Evolutionary conservation across 1,140 invertebrate species (phyloP).

Genomic region (Lasioglossum albipes): DNA sequence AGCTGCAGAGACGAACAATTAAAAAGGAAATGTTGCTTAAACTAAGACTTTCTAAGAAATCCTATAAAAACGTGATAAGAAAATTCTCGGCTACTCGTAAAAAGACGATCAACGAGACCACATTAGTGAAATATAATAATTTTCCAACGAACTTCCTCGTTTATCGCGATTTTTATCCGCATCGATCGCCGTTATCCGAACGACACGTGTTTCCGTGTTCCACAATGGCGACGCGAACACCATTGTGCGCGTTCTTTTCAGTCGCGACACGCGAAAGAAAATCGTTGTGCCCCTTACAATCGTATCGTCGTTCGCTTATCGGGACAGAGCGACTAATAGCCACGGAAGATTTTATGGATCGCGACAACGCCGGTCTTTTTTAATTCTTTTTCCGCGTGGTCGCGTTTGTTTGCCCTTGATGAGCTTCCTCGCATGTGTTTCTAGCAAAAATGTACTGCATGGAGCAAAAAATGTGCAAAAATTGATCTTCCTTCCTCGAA

Average conservation of each 20-base stretch:
- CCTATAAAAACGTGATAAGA: not conserved
- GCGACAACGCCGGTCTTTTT: too few relatives aligned
- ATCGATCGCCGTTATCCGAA: not conserved
- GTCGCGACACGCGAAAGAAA: not conserved
- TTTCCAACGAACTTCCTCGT: not conserved
- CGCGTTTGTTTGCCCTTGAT: too few relatives aligned
- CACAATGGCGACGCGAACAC: not conserved
- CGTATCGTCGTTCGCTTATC: not conserved
- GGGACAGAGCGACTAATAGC: not conserved
- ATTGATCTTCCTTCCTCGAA: too few relatives aligned
- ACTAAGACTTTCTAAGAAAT: too few relatives aligned
- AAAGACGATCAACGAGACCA: not conserved
- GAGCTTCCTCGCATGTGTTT: too few relatives aligned
- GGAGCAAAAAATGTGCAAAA: too few relatives aligned
- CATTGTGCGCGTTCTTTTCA: slow-evolving; percentile 4
- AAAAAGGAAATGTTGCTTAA: too few relatives aligned
- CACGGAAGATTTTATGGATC: not conserved
- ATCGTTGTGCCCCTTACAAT: not conserved
- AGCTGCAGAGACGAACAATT: too few relatives aligned
- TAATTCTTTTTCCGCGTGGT: too few relatives aligned
- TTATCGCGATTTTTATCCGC: not conserved
- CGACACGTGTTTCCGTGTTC: slow-evolving; percentile 14
- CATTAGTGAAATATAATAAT: not conserved
- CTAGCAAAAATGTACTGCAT: too few relatives aligned
- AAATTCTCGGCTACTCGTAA: not conserved